Percentiles rank a stretch among this genome's conserved stretches.
These are phyloP conservation scores for Empidonax traillii DNA, from an alignment of 2,113 vertebrate species.

Conservation along the genomic window DNA sequence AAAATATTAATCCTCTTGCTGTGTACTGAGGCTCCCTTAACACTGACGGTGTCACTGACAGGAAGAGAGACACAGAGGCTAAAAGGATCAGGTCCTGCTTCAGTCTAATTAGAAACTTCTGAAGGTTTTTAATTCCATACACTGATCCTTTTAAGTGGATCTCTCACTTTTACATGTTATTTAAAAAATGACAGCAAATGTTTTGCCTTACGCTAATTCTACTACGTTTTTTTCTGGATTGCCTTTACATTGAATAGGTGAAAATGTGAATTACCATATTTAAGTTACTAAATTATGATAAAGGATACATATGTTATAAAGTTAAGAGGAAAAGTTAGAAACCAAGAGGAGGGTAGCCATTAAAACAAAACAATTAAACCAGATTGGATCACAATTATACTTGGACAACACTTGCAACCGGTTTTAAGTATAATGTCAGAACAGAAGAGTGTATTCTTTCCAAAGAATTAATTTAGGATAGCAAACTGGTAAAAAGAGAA, in stretches of 20 bases:
- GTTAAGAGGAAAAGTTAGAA: background rate
- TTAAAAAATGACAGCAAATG: background rate
- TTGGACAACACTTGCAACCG: background rate
- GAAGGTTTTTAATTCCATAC: background rate
- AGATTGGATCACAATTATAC: background rate
- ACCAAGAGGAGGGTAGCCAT: background rate
- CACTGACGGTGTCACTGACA: background rate
- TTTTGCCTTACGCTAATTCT: background rate
- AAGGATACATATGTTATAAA: background rate
- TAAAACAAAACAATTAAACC: background rate
- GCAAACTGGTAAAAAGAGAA: background rate
- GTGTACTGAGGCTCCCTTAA: background rate
- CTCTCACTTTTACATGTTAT: background rate
- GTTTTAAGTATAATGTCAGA: background rate
- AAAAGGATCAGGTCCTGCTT: background rate
- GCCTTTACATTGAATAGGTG: background rate
- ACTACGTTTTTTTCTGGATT: background rate
- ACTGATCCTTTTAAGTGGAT: background rate
- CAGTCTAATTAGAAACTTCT: constrained; percentile 14
- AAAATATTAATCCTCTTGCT: constrained; percentile 37
- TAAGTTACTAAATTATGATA: background rate
- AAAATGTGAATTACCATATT: background rate
- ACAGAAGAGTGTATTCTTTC: background rate
- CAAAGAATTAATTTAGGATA: background rate
- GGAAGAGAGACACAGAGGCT: background rate